Conservation (phyloP, 2,113 vertebrate genomes). For the Arizona elegans region DNA sequence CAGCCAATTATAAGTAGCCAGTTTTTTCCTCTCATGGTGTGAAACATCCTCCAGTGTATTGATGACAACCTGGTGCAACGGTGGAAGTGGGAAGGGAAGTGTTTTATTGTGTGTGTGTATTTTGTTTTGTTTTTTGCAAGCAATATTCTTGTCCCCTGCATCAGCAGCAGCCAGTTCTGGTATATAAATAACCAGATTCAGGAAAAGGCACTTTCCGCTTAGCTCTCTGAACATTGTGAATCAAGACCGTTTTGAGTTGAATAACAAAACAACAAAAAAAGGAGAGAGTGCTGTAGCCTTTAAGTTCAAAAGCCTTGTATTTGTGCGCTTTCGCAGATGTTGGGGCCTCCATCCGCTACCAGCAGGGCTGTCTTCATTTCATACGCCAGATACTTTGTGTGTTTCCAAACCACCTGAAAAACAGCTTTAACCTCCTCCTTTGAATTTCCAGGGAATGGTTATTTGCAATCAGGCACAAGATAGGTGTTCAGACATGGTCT, state of each 20-base stretch:
- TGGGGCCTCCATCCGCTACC: background rate
- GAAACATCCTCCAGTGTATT: constrained; percentile 26
- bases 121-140: background rate
- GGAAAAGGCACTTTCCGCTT: constrained; percentile 65
- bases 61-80: background rate
- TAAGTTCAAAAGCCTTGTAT: constrained; percentile 26
- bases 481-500: background rate
- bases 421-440: background rate
- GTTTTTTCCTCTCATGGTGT: background rate
- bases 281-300: constrained; percentile 16
- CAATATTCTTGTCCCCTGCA: constrained; percentile 29
- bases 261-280: constrained; percentile 35
- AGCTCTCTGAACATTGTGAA: constrained; percentile 29
- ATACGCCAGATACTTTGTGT: background rate
- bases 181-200: constrained; percentile 63
- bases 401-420: background rate
- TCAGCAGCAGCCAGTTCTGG: constrained; percentile 28
- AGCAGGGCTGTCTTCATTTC: background rate
- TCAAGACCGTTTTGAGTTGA: constrained; percentile 47
- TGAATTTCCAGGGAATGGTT: background rate
- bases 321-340: background rate
- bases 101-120: background rate
- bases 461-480: background rate
- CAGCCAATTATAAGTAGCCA: constrained; percentile 34
- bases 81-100: background rate